Base-by-base conservation (phyloP, 2,888 invertebrate genomes). In the Dicroscelio sp. region DNA sequence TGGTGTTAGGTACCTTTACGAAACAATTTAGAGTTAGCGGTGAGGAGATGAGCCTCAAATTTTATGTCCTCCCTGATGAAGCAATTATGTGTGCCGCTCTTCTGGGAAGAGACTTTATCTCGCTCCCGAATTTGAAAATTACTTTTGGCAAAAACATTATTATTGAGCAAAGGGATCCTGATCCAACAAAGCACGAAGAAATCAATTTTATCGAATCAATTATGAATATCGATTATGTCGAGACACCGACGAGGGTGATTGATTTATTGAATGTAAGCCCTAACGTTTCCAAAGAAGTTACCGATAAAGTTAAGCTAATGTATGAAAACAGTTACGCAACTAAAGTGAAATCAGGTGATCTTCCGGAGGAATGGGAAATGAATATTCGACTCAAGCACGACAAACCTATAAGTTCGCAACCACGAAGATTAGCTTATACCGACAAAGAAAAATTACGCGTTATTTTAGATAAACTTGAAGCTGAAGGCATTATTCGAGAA, bases 51-150 rank as follows among this genome's bases (percentile, higher is more conserved):
- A 14, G 3, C 14, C 8, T 33, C 10, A n/a, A 63, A 20, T 63
- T 43, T 78, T 52, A 76, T 25, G 35, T 76, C 4, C 58, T 76
- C 17, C 35, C 58, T 6, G 76, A 76, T 25, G 35, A 76, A n/a
- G 25, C 76, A 5, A 60, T 76, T 14, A 27, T 31, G 1, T 17
- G 23, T 23, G 76, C 76, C 2, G 58, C 58, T 25, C 58, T 58
- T 25, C 38, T 76, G 17, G 55, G 76, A 17, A 33, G 76, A 58
- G 76, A 60, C n/a, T 35, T 76, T 20, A 52, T 76, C n/a, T 1
- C 6, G 1, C 17, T n/a, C 23, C 52, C 52, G 14, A 8, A 3
- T 3, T n/a, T 52, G 2, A 6, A 52, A n/a, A 23, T 52, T 20
- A 14, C 52, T 20, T 20, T 52, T 52, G 52, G 23, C n/a, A 52